A percentile compares a stretch with the other conserved stretches of the same genome.
These are phyloP conservation scores for Thalassoma bifasciatum DNA, from an alignment of 2,113 vertebrate species.

Conservation along the genomic window DNA sequence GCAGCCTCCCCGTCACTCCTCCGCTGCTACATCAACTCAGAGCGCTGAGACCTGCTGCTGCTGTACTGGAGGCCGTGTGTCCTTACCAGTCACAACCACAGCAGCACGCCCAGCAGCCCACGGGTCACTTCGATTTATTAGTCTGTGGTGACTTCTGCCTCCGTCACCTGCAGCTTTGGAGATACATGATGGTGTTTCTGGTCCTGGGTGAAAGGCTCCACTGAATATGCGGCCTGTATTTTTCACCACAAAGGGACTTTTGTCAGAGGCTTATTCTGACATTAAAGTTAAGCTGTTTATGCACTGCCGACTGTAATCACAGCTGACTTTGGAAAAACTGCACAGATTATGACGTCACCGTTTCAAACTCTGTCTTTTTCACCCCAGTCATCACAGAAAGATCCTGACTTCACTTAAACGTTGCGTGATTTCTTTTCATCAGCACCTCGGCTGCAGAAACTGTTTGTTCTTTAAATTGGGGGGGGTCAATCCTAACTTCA, in stretches of 20 bases:
- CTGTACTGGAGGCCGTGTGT: conserved; percentile 50
- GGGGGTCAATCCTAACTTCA: conserved; percentile 46
- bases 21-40: conserved; percentile 75
- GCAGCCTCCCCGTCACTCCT: conserved; percentile 74
- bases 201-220: conserved; percentile 37
- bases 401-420: not conserved
- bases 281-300: conserved; percentile 64
- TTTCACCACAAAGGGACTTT: conserved; percentile 55
- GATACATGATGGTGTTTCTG: conserved; percentile 47
- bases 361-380: conserved; percentile 12
- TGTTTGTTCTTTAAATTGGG: conserved; percentile 61
- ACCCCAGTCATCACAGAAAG: not conserved
- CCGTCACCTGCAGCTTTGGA: conserved; percentile 54
- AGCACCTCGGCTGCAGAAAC: conserved; percentile 7
- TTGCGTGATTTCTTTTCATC: conserved; percentile 2
- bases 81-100: conserved; percentile 61
- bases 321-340: conserved; percentile 36
- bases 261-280: conserved; percentile 59
- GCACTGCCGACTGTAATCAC: conserved; percentile 52
- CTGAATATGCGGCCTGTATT: conserved; percentile 54
- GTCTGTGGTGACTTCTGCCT: conserved; percentile 49
- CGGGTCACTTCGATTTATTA: conserved; percentile 57
- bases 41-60: conserved; percentile 73
- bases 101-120: conserved; percentile 60
- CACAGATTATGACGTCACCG: conserved; percentile 32